These are phyloP conservation scores for Tuta absoluta DNA, from an alignment of 2,888 invertebrate genomes.

Conservation along the genomic window DNA sequence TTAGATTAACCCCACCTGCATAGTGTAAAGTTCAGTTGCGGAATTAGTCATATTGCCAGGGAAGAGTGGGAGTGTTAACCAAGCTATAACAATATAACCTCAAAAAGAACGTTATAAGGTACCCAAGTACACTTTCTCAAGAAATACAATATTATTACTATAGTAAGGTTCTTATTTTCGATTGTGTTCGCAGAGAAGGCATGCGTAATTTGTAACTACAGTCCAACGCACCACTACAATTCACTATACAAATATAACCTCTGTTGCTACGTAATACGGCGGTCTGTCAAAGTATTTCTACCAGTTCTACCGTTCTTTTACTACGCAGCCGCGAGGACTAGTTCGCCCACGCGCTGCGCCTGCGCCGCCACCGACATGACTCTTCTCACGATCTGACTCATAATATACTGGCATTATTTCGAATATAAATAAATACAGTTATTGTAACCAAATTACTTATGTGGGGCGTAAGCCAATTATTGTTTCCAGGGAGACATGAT, in stretches of 20 bases:
- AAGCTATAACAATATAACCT: too few species aligned
- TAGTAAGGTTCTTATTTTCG: neutral
- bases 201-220: conserved; percentile 68
- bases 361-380: conserved; percentile 40
- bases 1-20: too few species aligned
- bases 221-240: neutral
- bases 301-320: neutral
- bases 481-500: neutral
- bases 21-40: too few species aligned
- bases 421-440: conserved; percentile 8
- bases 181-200: conserved; percentile 44
- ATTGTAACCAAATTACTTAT: conserved; percentile 13
- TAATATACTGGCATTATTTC: conserved; percentile 56
- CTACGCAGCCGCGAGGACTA: conserved; percentile 52
- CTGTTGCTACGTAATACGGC: neutral
- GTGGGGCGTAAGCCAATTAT: conserved; percentile 5
- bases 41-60: too few species aligned
- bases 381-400: conserved; percentile 69
- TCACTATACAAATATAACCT: neutral
- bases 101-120: too few species aligned
- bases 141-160: neutral
- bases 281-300: neutral
- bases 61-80: too few species aligned
- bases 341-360: conserved; percentile 63
- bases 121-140: neutral